Percentiles rank a stretch among this genome's conserved stretches.
phyloP scores from a whole-genome alignment of 1,140 invertebrate genomes.

The Drosophila equinoxialis region DNA sequence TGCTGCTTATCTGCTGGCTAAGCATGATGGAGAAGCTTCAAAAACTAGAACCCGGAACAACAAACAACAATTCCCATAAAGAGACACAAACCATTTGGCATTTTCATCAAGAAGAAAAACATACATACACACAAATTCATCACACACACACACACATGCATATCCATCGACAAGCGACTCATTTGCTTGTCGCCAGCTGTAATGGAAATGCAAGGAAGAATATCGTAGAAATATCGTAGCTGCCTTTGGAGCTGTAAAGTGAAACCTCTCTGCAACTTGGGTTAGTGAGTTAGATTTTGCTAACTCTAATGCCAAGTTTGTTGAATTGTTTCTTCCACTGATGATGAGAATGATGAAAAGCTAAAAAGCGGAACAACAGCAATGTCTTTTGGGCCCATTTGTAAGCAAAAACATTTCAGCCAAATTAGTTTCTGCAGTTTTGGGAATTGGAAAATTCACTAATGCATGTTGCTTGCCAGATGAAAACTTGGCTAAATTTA shows the following conservation, averaged over 20 bases:
- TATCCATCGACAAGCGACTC: slow-evolving; percentile 42
- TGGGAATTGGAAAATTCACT: slow-evolving; percentile 69
- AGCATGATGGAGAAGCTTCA: slow-evolving; percentile 53
- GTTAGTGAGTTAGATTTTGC: slow-evolving; percentile 48
- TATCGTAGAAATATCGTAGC: slow-evolving; percentile 26
- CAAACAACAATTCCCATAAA: slow-evolving; percentile 80
- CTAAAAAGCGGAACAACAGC: slow-evolving; percentile 33
- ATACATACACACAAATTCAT: slow-evolving; percentile 9
- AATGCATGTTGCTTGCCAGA: slow-evolving; percentile 31
- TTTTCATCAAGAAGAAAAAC: slow-evolving; percentile 68
- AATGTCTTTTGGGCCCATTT: slow-evolving; percentile 55
- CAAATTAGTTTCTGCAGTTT: slow-evolving; percentile 76
- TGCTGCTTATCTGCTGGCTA: slow-evolving; percentile 67
- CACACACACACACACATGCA: slow-evolving; percentile 18
- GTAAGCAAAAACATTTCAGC: slow-evolving; percentile 81
- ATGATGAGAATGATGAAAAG: slow-evolving; percentile 70
- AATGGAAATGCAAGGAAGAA: slow-evolving; percentile 66
- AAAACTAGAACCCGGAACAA: slow-evolving; percentile 65
- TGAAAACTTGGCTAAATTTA: slow-evolving; percentile 25
- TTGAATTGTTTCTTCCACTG: slow-evolving; percentile 27
- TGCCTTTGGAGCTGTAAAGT: slow-evolving; percentile 51
- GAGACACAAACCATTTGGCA: slow-evolving; percentile 77
- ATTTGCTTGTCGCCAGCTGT: slow-evolving; percentile 69
- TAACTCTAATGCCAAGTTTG: slow-evolving; percentile 52
- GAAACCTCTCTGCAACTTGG: slow-evolving; percentile 37